Base-by-base conservation (phyloP, 2,888 invertebrate genomes). In the Elegia similella region DNA sequence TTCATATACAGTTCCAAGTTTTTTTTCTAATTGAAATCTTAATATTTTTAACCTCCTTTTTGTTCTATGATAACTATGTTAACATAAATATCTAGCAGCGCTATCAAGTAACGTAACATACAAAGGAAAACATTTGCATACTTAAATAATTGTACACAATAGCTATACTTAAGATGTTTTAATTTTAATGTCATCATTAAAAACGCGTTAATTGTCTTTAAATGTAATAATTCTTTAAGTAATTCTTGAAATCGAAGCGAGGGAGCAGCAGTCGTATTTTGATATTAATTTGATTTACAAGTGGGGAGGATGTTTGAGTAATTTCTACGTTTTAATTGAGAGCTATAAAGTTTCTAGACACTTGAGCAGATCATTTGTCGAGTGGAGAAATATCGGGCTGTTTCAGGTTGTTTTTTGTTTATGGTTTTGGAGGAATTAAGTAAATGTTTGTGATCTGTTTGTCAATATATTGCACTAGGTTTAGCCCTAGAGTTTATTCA, bases 291-390 rank as follows among this genome's bases (percentile, higher is more conserved):
- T 85, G 83, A 86, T 88, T 88, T 76, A 76, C 82, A 78, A 86
- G 83, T 86, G 82, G 88, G 42, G 88, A 87, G 42, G 88, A 87
- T 81, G 83, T 71, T 72, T 69, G 78, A 84, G 84, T 83, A 86
- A 88, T 87, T 84, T 85, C 80, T 82, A 78, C 80, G 78, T 80
- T 86, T 89, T 90, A 88, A 90, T 90, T 89, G 85, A 88, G 84
- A 81, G 85, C 80, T 81, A 83, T 82, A 81, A 81, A 86, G 85
- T 88, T 85, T 86, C 78, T 82, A 78, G 76, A 76, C 82, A 75
- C 84, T 83, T 77, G 77, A 84, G 74, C 75, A 70, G 78, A 80
- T 84, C 76, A 82, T 78, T 78, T 77, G 71, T 74, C 62, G 68
- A 76, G 77, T 69, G 72, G 69, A 64, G 59, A 44, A 59, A 34